phyloP scores from a whole-genome alignment of 1,140 invertebrate genomes.

The Caenorhabditis briggsae region DNA sequence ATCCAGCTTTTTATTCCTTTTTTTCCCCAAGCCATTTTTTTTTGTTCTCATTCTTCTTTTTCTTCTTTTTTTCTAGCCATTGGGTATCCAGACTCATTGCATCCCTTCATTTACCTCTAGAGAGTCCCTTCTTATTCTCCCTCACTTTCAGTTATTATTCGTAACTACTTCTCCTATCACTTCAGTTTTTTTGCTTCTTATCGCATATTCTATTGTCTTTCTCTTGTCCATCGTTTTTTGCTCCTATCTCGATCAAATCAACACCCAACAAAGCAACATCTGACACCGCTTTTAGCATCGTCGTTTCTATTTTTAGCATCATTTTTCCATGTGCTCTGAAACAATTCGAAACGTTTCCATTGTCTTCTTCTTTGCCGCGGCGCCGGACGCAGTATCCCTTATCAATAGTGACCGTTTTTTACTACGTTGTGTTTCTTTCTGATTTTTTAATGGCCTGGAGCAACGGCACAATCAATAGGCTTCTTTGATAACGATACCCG shows the following conservation, averaged over 20 bases:
- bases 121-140: neutral
- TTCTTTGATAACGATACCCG: neutral
- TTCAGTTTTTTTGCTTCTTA: conserved; percentile 21
- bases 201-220: conserved; percentile 25
- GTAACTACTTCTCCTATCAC: neutral
- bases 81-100: neutral
- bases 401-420: conserved; percentile 53
- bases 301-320: conserved; percentile 47
- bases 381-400: conserved; percentile 35
- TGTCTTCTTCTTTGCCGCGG: conserved; percentile 9
- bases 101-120: neutral
- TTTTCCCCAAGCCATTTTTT: neutral
- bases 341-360: conserved; percentile 29
- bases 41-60: neutral
- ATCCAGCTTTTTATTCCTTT: neutral
- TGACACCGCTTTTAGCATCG: conserved; percentile 36
- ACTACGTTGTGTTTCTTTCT: conserved; percentile 52
- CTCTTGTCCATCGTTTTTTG: conserved; percentile 4
- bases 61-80: no score
- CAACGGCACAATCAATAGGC: conserved; percentile 41
- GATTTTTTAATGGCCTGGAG: conserved; percentile 38
- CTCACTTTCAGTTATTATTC: neutral
- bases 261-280: conserved; percentile 32
- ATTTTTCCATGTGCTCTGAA: conserved; percentile 14
- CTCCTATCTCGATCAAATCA: conserved; percentile 14